Evolutionary conservation across 2,888 invertebrate species (phyloP).

Genomic region (Plagiodera versicolora): DNA sequence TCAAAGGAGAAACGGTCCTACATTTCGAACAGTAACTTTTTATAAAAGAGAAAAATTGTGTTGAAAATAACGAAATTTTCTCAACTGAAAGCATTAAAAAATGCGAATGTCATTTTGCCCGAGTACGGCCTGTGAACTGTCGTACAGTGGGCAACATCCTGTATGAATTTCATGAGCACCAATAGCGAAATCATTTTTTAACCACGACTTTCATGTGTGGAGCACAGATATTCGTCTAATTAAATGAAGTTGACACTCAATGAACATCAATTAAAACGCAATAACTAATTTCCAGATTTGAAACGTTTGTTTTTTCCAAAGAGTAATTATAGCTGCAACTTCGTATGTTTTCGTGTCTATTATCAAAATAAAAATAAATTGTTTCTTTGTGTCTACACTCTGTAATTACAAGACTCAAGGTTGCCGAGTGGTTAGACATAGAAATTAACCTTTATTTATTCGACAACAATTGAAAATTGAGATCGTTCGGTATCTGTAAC

Average conservation of each 20-base stretch:
- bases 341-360: constrained; percentile 6
- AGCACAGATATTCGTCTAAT: background rate
- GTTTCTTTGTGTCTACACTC: constrained; percentile 3
- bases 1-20: too few species aligned
- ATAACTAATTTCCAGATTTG: constrained; percentile 23
- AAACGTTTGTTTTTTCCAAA: constrained; percentile 8
- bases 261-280: constrained; percentile 23
- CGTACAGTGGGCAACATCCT: too few species aligned
- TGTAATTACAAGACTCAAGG: constrained; percentile 4
- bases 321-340: background rate
- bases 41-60: too few species aligned
- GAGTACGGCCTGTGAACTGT: too few species aligned
- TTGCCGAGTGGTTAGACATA: background rate
- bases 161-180: too few species aligned
- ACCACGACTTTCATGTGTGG: too few species aligned
- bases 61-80: too few species aligned
- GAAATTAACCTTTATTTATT: constrained; percentile 10
- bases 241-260: background rate
- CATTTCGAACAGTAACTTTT: too few species aligned
- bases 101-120: too few species aligned
- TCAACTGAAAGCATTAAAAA: too few species aligned
- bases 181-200: too few species aligned
- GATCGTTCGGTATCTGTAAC: constrained; percentile 1
- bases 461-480: constrained; percentile 5
- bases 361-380: constrained; percentile 7